Percentiles rank a stretch among this genome's conserved stretches.
Conservation (phyloP, 2,888 invertebrate genomes). For the Ormyrus rosae region DNA sequence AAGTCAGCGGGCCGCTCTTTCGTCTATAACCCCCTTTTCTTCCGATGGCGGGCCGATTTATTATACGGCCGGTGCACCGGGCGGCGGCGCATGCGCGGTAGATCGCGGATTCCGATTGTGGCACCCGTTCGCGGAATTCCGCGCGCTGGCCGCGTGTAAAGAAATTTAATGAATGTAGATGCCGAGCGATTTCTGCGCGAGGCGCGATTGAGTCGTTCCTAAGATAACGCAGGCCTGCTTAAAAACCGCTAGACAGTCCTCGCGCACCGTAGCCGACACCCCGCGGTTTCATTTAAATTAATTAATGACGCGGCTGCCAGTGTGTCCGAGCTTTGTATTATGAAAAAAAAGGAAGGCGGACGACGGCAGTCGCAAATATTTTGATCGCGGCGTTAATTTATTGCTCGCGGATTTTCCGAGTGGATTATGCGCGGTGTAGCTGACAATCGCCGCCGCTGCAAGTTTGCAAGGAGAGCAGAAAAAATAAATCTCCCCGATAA, state of each 20-base stretch:
- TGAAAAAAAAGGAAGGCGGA: background rate
- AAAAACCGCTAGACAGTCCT: constrained; percentile 23
- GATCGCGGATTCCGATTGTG: constrained; percentile 55
- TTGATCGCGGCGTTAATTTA: constrained; percentile 43
- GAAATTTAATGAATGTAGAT: constrained; percentile 55
- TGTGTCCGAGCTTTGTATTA: background rate
- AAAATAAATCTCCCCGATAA: no score
- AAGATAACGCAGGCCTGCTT: constrained; percentile 25
- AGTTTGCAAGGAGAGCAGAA: no score
- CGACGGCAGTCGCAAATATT: constrained; percentile 31
- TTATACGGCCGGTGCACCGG: background rate
- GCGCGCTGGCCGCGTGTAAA: constrained; percentile 41
- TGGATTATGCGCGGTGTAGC: background rate
- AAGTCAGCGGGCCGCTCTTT: no score
- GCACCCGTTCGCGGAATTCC: constrained; percentile 54
- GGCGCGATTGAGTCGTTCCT: constrained; percentile 45
- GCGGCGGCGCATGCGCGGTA: background rate
- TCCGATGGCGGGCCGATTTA: constrained; percentile 23
- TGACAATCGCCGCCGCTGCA: background rate
- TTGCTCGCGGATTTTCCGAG: background rate
- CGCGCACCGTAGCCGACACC: background rate
- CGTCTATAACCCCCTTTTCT: no score
- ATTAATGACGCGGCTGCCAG: constrained; percentile 33
- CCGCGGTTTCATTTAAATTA: constrained; percentile 43
- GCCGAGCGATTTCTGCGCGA: constrained; percentile 45